Base-by-base conservation (phyloP, 1,140 invertebrate genomes). In the Drosophila auraria region DNA sequence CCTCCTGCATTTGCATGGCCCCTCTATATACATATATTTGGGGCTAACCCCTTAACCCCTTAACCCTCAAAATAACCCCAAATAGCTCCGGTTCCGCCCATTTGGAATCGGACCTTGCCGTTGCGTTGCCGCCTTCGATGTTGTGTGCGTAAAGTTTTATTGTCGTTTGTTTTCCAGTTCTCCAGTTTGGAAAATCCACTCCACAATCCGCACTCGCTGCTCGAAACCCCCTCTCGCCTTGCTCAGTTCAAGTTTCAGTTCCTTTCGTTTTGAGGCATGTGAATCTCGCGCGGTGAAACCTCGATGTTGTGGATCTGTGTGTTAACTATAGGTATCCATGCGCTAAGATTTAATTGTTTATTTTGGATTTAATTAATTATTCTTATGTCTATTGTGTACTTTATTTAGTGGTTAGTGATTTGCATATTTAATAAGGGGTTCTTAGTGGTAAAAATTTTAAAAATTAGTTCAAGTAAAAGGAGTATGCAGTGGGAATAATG, bases 291-390 rank as follows among this genome's bases (percentile, higher is more conserved):
- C 74, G 69, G 56, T 65, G 84, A 81, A 92, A 87, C 87, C 87
- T 92, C 83, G 91, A 87, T 92, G 91, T 92, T 92, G 91, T 92
- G 91, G 89, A 92, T 91, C 89, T 84, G 77, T 92, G 91, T 92
- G 83, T 54, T 60, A 49, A 71, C 33, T 56, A 66, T 89, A 91
- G 87, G 87, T 91, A 83, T 83, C 49, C 78, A 83, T 69, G 27
- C 57, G 65, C 80, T 61, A 50, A 56, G 54, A 57, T 45, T 77
- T 80, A 78, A 49, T 69, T 12, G 25, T 59, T 65, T 56, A 15
- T 6, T 70, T 14, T 50, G 3, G 0, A 20, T 64, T 58, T 9
- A 3, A 20, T 47, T 12, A 12, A 11, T 49, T 66, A n/a, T 59
- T 68, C 25, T 4, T 33, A 9, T 60, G 15, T 14, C 20, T 25